Conservation (phyloP, 2,888 invertebrate species). For the Timema podura region DNA sequence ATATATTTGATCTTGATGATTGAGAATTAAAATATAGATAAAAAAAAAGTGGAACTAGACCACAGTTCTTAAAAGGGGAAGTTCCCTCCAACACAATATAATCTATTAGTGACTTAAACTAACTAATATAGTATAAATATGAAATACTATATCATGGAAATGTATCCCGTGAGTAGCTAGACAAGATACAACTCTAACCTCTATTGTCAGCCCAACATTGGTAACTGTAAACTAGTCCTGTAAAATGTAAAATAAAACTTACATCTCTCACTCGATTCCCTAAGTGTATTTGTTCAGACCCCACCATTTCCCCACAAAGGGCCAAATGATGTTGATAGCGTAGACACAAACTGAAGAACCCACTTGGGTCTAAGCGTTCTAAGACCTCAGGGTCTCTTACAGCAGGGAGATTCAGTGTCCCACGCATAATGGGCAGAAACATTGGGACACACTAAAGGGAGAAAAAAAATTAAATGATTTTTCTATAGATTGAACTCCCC, state of each 20-base stretch:
- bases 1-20: too few species aligned
- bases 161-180: too few species aligned
- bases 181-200: too few species aligned
- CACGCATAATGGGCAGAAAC: conserved; percentile 89
- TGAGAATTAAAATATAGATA: too few species aligned
- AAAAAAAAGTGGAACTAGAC: too few species aligned
- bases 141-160: too few species aligned
- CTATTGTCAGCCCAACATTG: too few species aligned
- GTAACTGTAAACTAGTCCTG: too few species aligned
- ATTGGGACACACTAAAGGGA: conserved; percentile 71
- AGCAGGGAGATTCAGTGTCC: conserved; percentile 78
- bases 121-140: not conserved
- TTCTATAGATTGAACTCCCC: not conserved
- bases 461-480: not conserved
- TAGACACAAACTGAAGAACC: conserved; percentile 68
- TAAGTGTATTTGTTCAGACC: conserved; percentile 72
- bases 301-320: conserved; percentile 74
- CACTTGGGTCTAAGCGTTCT: conserved; percentile 67
- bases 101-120: too few species aligned
- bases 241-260: conserved; percentile 31
- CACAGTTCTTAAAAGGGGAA: too few species aligned
- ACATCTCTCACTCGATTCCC: conserved; percentile 75
- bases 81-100: too few species aligned
- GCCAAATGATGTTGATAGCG: conserved; percentile 82
- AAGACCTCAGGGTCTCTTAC: conserved; percentile 83